Conservation (phyloP, 2,113 vertebrate species). For the Leptodactylus fuscus region DNA sequence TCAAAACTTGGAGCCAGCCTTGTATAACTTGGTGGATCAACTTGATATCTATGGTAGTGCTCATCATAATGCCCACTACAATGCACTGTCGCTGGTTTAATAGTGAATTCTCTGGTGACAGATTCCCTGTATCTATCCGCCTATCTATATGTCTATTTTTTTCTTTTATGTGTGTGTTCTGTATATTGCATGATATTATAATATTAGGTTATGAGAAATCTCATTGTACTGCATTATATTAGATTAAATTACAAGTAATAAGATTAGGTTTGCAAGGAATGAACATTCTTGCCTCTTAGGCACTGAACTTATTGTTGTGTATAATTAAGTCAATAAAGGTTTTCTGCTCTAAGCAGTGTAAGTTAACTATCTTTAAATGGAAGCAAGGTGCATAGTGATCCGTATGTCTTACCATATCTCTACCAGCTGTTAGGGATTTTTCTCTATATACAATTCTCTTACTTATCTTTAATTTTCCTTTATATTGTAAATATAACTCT, state of each 20-base stretch:
- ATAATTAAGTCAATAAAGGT: not conserved
- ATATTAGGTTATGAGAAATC: not conserved
- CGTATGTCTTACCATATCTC: not conserved
- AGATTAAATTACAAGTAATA: not conserved
- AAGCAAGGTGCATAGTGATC: not conserved
- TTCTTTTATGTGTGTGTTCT: not conserved
- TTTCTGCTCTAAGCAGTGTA: not conserved
- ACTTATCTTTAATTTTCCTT: too few relatives aligned
- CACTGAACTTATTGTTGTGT: not conserved
- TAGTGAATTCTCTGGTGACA: too few relatives aligned
- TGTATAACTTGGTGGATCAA: too few relatives aligned
- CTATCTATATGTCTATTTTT: too few relatives aligned
- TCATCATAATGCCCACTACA: too few relatives aligned
- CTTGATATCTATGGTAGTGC: too few relatives aligned
- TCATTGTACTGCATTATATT: not conserved
- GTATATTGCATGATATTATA: not conserved
- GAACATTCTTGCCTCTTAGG: not conserved
- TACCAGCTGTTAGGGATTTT: too few relatives aligned
- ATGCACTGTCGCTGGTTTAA: too few relatives aligned
- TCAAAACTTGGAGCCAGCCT: too few relatives aligned
- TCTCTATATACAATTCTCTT: not conserved
- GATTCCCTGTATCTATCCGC: too few relatives aligned
- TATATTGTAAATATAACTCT: too few relatives aligned
- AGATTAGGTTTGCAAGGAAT: not conserved
- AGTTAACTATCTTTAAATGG: conserved; percentile 9